Conservation (phyloP, 2,113 vertebrate species). For the Odobenus rosmarus region DNA sequence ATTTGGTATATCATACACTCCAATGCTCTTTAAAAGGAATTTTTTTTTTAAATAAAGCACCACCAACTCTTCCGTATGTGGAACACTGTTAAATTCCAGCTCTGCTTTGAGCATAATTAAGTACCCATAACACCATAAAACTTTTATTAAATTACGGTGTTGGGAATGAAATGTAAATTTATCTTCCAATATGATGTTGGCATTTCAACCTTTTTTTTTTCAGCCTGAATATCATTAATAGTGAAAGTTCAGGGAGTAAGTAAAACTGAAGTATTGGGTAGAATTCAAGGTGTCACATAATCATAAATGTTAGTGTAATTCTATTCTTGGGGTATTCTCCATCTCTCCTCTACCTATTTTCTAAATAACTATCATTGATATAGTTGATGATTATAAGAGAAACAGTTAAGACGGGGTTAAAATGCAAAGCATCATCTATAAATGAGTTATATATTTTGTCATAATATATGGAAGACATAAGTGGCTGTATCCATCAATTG, state of each 20-base stretch:
- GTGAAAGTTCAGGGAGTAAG: slow-evolving; percentile 73
- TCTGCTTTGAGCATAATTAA: slow-evolving; percentile 86
- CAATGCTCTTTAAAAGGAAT: slow-evolving; percentile 72
- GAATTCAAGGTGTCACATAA: slow-evolving; percentile 44
- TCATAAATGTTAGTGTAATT: slow-evolving; percentile 50
- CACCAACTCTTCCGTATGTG: slow-evolving; percentile 72
- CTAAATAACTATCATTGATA: background rate
- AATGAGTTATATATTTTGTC: slow-evolving; percentile 14
- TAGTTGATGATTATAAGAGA: background rate
- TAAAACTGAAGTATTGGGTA: slow-evolving; percentile 32
- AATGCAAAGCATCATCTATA: background rate
- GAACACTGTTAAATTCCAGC: slow-evolving; percentile 83
- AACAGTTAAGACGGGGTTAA: background rate
- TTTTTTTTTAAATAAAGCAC: slow-evolving; percentile 77
- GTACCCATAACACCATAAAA: slow-evolving; percentile 84
- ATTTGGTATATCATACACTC: slow-evolving; percentile 34
- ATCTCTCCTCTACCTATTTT: background rate
- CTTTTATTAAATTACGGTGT: slow-evolving; percentile 87
- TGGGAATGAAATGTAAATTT: slow-evolving; percentile 88
- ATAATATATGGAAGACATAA: background rate
- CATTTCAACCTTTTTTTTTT: slow-evolving; percentile 80
- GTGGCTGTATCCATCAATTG: background rate
- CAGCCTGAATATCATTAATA: slow-evolving; percentile 79
- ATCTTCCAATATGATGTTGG: slow-evolving; percentile 84
- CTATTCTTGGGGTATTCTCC: background rate